Evolutionary conservation across 92 coral and sea anemone genomes (phyloP), one percentile per base, ranked within the genome.

Genomic region (Zoanthus solanderi): DNA sequence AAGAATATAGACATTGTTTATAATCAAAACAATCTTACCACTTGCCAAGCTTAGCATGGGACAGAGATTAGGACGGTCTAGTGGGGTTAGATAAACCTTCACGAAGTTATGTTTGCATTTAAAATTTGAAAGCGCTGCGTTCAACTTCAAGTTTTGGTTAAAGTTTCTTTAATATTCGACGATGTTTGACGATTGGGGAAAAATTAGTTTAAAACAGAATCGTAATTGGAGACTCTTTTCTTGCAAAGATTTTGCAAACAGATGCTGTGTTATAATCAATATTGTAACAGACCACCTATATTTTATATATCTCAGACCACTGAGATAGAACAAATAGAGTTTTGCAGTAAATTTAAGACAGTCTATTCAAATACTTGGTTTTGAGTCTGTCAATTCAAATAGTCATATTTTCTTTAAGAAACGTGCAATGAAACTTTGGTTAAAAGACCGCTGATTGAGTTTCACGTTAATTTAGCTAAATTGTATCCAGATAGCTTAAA

Each of bases 11-110:
- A 11, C 45, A 16, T 42, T 66, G 47, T 65, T 44, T 81, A 63
- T 14, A 81, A 5, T 45, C 63, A 66, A 81, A 65, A 46, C 13
- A 14, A 46, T 81, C 74, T 66, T 66, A 31, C n/a, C 63, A 46
- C 75, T 66, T 81, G 75, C 53, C 9, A 57, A 60, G 84, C 72
- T 7, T 18, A 7, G 71, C 29, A 6, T 67, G 34, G 37, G 28
- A n/a, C 72, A 60, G 23, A 16, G 31, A 2, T 60, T 79, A 79
- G n/a, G 13, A 61, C 29, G n/a, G 16, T 9, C 37, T 23, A 47
- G 34, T 15, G 56, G 44, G 72, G 84, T 79, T 79, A 16, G n/a
- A 45, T 32, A 79, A 79, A 79, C 58, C 42, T 45, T 56, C 15
- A 9, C 16, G 16, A 31, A 69, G 10, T 34, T 69, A 9, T 42